These are phyloP conservation scores for Mechanitis messenoides DNA, from an alignment of 2,888 invertebrate species.

Conservation along the genomic window DNA sequence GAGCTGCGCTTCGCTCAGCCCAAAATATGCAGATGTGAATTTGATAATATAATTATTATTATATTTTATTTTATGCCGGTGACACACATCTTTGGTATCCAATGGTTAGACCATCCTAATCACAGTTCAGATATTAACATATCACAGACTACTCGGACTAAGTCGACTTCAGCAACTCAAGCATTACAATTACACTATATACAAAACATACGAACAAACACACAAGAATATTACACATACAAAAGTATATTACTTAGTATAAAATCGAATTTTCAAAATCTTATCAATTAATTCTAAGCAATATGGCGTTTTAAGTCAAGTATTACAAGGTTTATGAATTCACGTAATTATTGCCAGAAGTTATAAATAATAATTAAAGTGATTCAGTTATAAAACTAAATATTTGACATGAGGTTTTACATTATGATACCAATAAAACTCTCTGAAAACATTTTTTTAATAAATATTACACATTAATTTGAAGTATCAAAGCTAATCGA, in stretches of 20 bases:
- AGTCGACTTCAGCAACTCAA: conserved; percentile 15
- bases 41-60: neutral
- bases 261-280: conserved; percentile 18
- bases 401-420: too few relatives aligned
- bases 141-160: conserved; percentile 47
- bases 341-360: neutral
- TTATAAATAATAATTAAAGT: neutral
- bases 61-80: neutral
- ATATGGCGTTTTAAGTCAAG: neutral
- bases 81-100: conserved; percentile 30
- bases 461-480: too few relatives aligned
- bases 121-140: conserved; percentile 51
- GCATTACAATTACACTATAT: conserved; percentile 14
- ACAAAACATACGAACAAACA: conserved; percentile 16
- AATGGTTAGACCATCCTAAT: conserved; percentile 52
- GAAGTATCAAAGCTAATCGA: too few relatives aligned
- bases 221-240: conserved; percentile 13
- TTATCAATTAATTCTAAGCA: conserved; percentile 5
- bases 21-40: neutral
- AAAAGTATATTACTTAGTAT: conserved; percentile 19
- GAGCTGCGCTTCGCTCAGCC: too few relatives aligned
- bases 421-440: too few relatives aligned
- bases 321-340: neutral
- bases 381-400: too few relatives aligned
- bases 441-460: too few relatives aligned